Evolutionary conservation across 2,888 invertebrate genomes (phyloP).

Genomic region (Netelia fuscicornis): DNA sequence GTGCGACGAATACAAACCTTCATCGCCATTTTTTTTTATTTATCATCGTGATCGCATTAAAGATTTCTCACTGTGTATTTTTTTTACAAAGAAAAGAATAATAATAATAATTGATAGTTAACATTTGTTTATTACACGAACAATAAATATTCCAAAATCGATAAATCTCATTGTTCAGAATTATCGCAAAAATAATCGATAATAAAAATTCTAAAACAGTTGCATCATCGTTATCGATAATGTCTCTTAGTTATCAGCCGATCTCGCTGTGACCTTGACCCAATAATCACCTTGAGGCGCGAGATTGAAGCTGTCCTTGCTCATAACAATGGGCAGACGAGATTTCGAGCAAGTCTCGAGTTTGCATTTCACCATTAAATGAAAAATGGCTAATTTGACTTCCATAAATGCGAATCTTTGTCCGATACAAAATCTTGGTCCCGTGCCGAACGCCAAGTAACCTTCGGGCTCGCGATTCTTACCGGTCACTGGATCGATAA

Average conservation of each 20-base stretch:
- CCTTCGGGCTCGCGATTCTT: conserved; percentile 76
- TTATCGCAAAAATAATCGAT: too few species aligned
- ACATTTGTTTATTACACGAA: too few species aligned
- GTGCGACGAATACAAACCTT: too few species aligned
- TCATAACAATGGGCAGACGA: conserved; percentile 68
- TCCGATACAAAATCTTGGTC: conserved; percentile 82
- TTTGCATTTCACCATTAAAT: conserved; percentile 72
- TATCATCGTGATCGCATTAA: too few species aligned
- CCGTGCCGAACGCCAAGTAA: conserved; percentile 82
- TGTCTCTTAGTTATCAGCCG: conserved; percentile 62
- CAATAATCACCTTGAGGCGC: conserved; percentile 73
- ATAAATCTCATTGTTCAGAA: too few species aligned
- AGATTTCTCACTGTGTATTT: too few species aligned
- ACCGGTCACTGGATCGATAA: conserved; percentile 82
- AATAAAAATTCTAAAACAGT: background rate
- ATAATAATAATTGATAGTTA: too few species aligned
- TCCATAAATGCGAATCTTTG: conserved; percentile 74
- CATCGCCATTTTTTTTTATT: too few species aligned
- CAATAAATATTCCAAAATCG: too few species aligned
- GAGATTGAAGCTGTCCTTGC: conserved; percentile 66
- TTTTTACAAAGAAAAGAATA: too few species aligned
- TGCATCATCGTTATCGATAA: background rate
- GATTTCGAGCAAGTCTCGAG: conserved; percentile 71
- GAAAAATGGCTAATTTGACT: conserved; percentile 72
- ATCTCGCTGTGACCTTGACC: conserved; percentile 70